Evolutionary conservation across 2,113 vertebrate species (phyloP), one percentile per base, ranked within the genome.

Genomic region (Pholis gunnellus): DNA sequence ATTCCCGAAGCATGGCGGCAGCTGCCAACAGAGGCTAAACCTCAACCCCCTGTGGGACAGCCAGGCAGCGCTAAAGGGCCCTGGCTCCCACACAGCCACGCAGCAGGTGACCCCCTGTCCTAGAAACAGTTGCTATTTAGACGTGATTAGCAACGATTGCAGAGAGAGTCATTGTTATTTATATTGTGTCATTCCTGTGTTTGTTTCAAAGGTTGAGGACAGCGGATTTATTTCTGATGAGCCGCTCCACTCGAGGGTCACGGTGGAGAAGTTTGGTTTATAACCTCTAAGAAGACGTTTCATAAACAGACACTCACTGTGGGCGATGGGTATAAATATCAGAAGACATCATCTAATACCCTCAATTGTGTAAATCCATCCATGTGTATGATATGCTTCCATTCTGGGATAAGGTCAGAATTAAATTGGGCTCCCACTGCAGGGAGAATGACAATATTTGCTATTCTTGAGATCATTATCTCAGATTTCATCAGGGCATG

Each of bases 101-200:
- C 76, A 92, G 82, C 91, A 92, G 91, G 90, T 95, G 93, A 93
- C 84, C 88, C 72, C 79, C 79, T 42, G 76, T 89, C 91, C 89
- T 93, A 81, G 89, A 94, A 90, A 94, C 94, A 83, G 94, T 94
- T 94, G 93, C 91, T 94, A 81, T 93, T 93, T 94, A 82, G 87
- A 81, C 20, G 34, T 56, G 87, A 92, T 93, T 88, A 92, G 84
- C 81, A 75, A 40, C n/a, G 22, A 61, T 54, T 57, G 81, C 78
- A 78, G 71, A 74, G 69, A 76, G 83, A 89, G 87, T 90, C 91
- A 90, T 84, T 91, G 86, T 93, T 91, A 92, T 94, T 94, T 94
- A 93, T 94, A 90, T 72, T 88, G 74, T 76, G 54, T 80, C 85
- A 91, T 79, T 77, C 69, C 75, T 73, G 63, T 78, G 85, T 90